phyloP scores from a whole-genome alignment of 2,113 vertebrate species.

The Oreotrochilus melanogaster region DNA sequence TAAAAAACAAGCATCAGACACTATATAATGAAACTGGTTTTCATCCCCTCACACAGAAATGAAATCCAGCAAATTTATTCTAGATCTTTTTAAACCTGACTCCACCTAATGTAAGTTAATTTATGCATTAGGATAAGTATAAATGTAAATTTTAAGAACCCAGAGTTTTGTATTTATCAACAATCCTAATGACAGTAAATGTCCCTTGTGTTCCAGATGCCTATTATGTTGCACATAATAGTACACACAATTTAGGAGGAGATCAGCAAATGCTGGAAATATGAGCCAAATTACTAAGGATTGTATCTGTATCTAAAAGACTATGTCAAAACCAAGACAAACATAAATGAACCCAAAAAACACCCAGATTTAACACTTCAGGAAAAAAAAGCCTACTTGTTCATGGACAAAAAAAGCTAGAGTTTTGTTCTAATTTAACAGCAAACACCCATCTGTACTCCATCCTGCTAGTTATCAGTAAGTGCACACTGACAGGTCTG shows the following conservation, averaged over 20 bases:
- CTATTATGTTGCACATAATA: neutral
- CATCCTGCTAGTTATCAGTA: neutral
- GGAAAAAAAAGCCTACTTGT: neutral
- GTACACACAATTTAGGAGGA: neutral
- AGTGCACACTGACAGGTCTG: neutral
- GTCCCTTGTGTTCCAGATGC: neutral
- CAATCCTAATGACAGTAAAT: neutral
- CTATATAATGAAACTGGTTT: neutral
- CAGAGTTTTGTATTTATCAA: fast-evolving
- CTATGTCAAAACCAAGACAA: neutral
- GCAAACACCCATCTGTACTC: neutral
- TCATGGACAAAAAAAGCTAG: neutral
- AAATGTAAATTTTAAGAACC: neutral
- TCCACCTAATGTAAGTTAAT: neutral
- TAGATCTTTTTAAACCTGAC: neutral
- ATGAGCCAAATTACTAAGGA: neutral
- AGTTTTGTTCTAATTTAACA: neutral
- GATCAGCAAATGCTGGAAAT: neutral
- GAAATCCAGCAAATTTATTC: neutral
- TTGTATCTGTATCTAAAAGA: neutral
- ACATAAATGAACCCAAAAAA: neutral
- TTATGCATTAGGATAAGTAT: neutral
- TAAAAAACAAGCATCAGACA: neutral
- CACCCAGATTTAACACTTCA: neutral
- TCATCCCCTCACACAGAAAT: neutral